A percentile compares a stretch with the other conserved stretches of the same genome.
Conservation (phyloP, 2,797 vertebrate genomes). For the Eremophila alpestris region DNA sequence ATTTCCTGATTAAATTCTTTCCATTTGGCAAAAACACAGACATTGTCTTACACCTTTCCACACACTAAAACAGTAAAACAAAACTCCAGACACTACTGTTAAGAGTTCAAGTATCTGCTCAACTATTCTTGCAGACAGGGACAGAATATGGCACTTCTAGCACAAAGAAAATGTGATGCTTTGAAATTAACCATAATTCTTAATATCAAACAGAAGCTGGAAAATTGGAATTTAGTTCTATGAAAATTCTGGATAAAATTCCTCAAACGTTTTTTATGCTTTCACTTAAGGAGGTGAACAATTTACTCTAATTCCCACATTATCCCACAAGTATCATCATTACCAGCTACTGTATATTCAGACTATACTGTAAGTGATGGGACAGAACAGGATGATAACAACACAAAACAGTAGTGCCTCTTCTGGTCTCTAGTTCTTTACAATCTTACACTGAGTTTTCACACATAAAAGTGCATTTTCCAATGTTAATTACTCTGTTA, state of each 20-base stretch:
- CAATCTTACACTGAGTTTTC: neutral
- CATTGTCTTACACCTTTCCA: conserved; percentile 11
- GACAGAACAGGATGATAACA: neutral
- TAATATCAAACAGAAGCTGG: neutral
- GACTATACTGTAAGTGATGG: neutral
- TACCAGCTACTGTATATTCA: neutral
- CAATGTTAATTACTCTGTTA: neutral
- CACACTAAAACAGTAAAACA: neutral
- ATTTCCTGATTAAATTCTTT: conserved; percentile 4
- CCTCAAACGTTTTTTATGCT: neutral
- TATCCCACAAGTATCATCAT: rapidly evolving
- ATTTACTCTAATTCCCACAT: neutral
- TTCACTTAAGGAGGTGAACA: neutral
- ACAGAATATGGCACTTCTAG: neutral
- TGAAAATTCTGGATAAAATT: neutral
- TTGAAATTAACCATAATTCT: neutral
- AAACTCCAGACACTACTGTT: neutral
- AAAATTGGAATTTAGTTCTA: neutral
- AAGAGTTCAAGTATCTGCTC: neutral
- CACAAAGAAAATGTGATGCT: neutral
- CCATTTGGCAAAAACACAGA: neutral
- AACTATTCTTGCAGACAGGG: neutral
- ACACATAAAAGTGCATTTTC: neutral
- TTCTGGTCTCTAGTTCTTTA: neutral
- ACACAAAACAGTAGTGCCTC: neutral